phyloP scores from a whole-genome alignment of 2,797 vertebrate genomes.

The Lates japonicus region DNA sequence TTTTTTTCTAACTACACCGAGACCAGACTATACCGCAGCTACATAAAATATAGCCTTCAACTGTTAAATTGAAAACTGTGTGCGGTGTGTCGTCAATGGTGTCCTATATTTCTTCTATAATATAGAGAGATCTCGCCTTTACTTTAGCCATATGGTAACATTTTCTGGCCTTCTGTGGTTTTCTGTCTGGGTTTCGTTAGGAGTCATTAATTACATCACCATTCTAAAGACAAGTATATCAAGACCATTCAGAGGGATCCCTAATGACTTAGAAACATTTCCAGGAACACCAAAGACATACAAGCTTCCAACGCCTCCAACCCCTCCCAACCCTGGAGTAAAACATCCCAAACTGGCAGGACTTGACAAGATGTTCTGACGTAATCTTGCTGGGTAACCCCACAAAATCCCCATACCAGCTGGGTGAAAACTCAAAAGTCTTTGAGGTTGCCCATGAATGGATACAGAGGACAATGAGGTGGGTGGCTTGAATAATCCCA shows the following conservation, averaged over 20 bases:
- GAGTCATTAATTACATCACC: constrained; percentile 89
- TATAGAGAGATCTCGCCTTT: constrained; percentile 76
- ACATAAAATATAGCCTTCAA: constrained; percentile 49
- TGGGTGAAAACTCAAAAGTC: constrained; percentile 46
- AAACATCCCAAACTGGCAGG: constrained; percentile 68
- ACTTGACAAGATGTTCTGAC: constrained; percentile 66
- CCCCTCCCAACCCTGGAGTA: constrained; percentile 30
- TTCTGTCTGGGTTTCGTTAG: no score
- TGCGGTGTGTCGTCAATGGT: constrained; percentile 31
- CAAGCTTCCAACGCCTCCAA: constrained; percentile 41
- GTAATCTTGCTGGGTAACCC: constrained; percentile 60
- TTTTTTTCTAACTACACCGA: constrained; percentile 27
- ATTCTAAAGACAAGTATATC: constrained; percentile 80
- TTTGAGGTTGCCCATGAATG: constrained; percentile 57
- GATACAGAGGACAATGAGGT: no score
- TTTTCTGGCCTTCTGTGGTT: constrained; percentile 82
- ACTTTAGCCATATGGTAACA: constrained; percentile 83
- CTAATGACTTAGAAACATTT: constrained; percentile 77
- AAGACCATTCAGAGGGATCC: constrained; percentile 76
- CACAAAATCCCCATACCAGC: constrained; percentile 59
- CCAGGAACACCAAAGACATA: constrained; percentile 67
- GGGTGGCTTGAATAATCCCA: constrained; percentile 63
- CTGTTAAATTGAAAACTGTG: constrained; percentile 60
- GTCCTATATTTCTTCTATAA: constrained; percentile 69
- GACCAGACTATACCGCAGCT: constrained; percentile 16